Conservation (phyloP, 2,888 invertebrate species). For the Ernsta delagoae region DNA sequence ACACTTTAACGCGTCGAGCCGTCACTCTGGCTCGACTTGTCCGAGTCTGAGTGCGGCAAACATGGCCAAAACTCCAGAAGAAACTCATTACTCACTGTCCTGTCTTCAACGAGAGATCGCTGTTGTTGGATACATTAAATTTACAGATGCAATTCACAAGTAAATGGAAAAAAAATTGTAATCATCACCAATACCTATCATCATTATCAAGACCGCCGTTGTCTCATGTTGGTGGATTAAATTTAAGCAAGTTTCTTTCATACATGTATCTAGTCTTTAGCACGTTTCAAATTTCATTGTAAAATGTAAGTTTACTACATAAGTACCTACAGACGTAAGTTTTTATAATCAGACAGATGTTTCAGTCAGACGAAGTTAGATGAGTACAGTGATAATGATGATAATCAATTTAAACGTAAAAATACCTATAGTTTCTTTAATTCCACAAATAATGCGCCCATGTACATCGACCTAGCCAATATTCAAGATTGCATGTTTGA, state of each 20-base stretch:
- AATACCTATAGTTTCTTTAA: too few species aligned
- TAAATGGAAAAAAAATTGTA: not conserved
- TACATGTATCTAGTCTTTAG: too few species aligned
- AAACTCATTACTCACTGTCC: not conserved
- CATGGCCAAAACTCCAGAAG: slow-evolving; percentile 2
- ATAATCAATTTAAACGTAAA: too few species aligned
- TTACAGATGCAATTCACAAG: not conserved
- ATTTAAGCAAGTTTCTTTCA: too few species aligned
- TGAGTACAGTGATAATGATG: not conserved
- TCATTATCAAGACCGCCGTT: not conserved
- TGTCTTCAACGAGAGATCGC: not conserved
- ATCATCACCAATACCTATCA: not conserved
- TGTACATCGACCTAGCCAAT: not conserved
- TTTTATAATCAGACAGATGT: too few species aligned
- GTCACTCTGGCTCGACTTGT: slow-evolving; percentile 2
- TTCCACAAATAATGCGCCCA: not conserved
- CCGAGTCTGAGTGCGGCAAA: not conserved
- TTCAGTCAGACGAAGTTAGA: too few species aligned
- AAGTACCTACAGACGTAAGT: too few species aligned
- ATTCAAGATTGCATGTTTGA: not conserved
- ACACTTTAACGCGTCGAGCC: slow-evolving; percentile 17
- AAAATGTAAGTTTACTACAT: too few species aligned
- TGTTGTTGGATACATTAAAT: not conserved
- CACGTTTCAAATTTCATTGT: too few species aligned
- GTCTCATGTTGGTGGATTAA: too few species aligned